These are phyloP conservation scores for Actinostola sp. DNA, from an alignment of 92 coral and sea anemone species.

Conservation along the genomic window DNA sequence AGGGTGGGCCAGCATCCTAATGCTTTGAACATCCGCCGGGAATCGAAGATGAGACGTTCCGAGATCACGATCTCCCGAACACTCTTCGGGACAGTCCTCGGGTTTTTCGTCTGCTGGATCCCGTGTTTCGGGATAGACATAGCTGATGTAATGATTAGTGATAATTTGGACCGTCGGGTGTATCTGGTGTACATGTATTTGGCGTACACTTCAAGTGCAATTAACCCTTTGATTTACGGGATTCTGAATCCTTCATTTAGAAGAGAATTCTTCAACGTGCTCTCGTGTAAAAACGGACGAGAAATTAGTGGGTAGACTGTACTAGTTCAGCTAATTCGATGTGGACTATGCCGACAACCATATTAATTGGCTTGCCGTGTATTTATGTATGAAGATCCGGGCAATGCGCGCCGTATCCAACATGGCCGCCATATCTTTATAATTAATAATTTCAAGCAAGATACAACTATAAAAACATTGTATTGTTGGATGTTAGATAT, in stretches of 20 bases:
- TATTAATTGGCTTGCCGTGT: no score
- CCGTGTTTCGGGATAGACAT: constrained; percentile 80
- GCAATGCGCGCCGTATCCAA: no score
- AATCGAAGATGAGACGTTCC: constrained; percentile 42
- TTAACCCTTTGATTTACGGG: constrained; percentile 79
- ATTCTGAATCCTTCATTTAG: constrained; percentile 76
- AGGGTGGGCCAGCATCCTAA: constrained; percentile 26
- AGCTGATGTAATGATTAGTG: constrained; percentile 59
- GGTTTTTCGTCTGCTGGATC: constrained; percentile 75
- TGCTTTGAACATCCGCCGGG: constrained; percentile 17
- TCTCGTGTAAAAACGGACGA: constrained; percentile 15
- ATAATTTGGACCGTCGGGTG: constrained; percentile 65
- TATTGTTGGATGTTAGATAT: no score
- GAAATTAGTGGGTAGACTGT: not conserved
- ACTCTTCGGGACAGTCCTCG: constrained; percentile 68
- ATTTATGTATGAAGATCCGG: no score
- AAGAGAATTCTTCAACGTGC: constrained; percentile 35
- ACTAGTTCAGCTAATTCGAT: no score
- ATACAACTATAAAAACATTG: no score
- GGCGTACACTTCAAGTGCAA: constrained; percentile 80
- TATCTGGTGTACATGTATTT: constrained; percentile 75
- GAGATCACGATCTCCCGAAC: constrained; percentile 73
- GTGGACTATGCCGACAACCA: no score
- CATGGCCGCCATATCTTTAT: no score
- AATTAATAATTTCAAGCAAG: no score